Conservation (phyloP, 2,113 vertebrate species). For the Peromyscus polionotus region DNA sequence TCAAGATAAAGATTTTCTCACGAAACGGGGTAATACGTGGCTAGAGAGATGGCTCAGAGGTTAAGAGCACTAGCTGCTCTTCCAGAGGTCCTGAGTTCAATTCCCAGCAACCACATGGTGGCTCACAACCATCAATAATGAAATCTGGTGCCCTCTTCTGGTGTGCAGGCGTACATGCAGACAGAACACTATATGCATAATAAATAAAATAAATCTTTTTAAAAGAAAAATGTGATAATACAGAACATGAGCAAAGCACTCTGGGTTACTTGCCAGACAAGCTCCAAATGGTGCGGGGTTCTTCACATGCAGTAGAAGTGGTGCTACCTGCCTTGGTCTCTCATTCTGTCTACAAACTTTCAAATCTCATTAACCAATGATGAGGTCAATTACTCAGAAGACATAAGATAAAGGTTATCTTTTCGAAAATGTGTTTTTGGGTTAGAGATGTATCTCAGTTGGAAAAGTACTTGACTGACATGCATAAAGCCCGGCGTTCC, state of each 20-base stretch:
- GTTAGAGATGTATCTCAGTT: neutral
- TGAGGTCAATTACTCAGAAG: conserved; percentile 30
- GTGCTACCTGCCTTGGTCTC: neutral
- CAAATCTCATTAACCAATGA: conserved; percentile 45
- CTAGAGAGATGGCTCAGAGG: too few relatives aligned
- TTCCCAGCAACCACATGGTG: too few relatives aligned
- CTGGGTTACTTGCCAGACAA: neutral
- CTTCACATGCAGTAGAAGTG: neutral
- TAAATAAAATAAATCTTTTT: too few relatives aligned
- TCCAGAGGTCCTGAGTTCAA: too few relatives aligned
- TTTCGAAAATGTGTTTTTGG: neutral
- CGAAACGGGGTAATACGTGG: neutral
- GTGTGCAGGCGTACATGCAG: too few relatives aligned
- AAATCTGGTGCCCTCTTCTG: too few relatives aligned
- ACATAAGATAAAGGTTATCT: neutral
- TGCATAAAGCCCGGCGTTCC: neutral
- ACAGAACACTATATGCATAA: too few relatives aligned
- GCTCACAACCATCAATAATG: too few relatives aligned
- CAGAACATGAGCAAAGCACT: neutral
- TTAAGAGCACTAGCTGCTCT: too few relatives aligned
- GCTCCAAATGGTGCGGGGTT: neutral
- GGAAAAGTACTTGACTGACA: neutral
- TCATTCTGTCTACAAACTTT: neutral
- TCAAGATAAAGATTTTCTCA: neutral
- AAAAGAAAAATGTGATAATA: neutral